These are phyloP conservation scores for Typhlichthys eigenmanni DNA, from an alignment of 2,797 vertebrate genomes.

Conservation along the genomic window DNA sequence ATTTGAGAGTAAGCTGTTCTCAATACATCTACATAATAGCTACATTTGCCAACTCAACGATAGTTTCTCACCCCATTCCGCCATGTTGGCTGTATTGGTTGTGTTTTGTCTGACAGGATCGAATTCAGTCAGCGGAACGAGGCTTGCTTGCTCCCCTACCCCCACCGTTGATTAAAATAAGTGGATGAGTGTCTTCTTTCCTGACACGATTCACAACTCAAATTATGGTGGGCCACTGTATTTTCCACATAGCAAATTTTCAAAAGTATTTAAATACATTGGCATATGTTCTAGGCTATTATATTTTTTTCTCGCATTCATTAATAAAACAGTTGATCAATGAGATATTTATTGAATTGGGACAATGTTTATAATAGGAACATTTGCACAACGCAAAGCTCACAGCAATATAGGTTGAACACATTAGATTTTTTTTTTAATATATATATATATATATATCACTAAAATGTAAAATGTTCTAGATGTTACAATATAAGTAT, in stretches of 20 bases:
- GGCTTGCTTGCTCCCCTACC: no score
- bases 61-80: constrained; percentile 88
- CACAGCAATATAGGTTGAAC: constrained; percentile 49
- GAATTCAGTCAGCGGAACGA: constrained; percentile 1
- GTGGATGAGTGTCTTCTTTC: no score
- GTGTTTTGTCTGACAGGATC: constrained; percentile 73
- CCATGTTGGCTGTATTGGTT: constrained; percentile 79
- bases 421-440: background rate
- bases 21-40: no score
- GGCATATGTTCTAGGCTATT: no score
- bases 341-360: constrained; percentile 32
- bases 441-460: background rate
- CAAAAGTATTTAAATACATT: no score
- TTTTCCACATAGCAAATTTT: no score
- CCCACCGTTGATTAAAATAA: no score
- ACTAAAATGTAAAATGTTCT: no score
- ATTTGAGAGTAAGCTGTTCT: background rate
- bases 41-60: constrained; percentile 35
- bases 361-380: constrained; percentile 31
- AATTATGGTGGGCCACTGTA: no score
- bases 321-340: background rate
- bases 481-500: no score
- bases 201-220: no score
- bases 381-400: constrained; percentile 57
- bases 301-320: background rate